Evolutionary conservation across 2,113 vertebrate genomes (phyloP).

Genomic region (Balaeniceps rex): DNA sequence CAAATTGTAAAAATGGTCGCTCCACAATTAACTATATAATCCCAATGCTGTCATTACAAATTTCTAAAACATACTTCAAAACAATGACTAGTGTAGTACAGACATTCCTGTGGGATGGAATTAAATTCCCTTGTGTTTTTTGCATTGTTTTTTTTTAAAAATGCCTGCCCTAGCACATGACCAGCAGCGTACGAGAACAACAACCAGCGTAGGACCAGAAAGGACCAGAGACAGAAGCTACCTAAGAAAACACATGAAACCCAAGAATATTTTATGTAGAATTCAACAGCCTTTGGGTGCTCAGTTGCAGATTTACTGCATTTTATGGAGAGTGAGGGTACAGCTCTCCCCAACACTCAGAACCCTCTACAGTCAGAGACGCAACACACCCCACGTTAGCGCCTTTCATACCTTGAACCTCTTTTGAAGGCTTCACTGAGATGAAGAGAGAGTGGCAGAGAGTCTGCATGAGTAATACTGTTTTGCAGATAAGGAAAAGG

Average conservation of each 20-base stretch:
- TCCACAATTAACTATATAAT: constrained; percentile 32
- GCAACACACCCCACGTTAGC: rapidly evolving
- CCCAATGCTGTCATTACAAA: constrained; percentile 38
- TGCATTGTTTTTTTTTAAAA: neutral
- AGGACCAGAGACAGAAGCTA: neutral
- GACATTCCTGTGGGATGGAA: constrained; percentile 24
- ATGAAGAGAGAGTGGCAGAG: neutral
- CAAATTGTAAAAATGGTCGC: constrained; percentile 43
- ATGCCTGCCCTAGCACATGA: neutral
- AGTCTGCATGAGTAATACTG: neutral
- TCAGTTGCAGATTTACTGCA: neutral
- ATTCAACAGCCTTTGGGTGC: neutral
- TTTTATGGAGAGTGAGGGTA: neutral
- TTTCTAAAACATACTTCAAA: constrained; percentile 49
- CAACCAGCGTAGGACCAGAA: neutral
- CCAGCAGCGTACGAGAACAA: neutral
- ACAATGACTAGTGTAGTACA: neutral
- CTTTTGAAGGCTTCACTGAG: neutral
- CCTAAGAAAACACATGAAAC: neutral
- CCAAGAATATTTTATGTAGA: neutral
- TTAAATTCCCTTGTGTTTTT: neutral
- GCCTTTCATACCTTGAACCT: neutral
- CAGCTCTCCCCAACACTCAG: neutral
- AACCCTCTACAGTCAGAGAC: neutral
- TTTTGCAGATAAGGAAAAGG: neutral